Evolutionary conservation across 2,113 vertebrate genomes (phyloP).

Genomic region (Aegithalos caudatus): DNA sequence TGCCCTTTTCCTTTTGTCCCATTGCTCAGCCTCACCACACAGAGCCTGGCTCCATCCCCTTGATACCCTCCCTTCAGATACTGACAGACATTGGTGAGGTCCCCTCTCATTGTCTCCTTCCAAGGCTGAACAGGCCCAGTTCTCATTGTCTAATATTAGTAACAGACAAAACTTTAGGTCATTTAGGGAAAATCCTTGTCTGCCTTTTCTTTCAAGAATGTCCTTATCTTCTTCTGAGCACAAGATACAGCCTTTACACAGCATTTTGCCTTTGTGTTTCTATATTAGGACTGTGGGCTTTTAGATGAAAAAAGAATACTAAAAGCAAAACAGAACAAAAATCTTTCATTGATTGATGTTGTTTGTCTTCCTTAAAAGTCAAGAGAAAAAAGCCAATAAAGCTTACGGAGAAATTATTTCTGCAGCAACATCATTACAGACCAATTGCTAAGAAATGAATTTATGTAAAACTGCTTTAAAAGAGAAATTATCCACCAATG

Average conservation of each 20-base stretch:
- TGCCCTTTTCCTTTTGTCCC: not conserved
- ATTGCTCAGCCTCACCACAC: not conserved
- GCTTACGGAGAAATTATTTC: slow-evolving; percentile 1
- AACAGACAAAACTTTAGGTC: not conserved
- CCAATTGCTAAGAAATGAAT: not conserved
- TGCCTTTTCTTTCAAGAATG: not conserved
- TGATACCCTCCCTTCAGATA: not conserved
- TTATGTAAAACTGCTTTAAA: slow-evolving; percentile 28
- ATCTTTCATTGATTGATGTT: not conserved
- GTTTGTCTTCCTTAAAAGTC: not conserved
- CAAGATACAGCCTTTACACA: not conserved
- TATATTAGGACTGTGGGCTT: not conserved
- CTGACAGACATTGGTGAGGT: not conserved
- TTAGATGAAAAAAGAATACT: not conserved
- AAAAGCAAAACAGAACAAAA: not conserved
- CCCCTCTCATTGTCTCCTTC: not conserved
- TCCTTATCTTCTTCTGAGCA: not conserved
- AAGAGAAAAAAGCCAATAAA: not conserved
- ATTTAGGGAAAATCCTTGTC: not conserved
- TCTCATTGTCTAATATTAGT: not conserved
- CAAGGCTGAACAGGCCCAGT: not conserved
- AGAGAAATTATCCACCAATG: slow-evolving; percentile 28
- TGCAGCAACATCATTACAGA: slow-evolving; percentile 28
- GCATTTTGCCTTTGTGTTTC: not conserved
- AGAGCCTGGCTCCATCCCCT: not conserved